These are phyloP conservation scores for Syngnathus acus DNA, from an alignment of 2,797 vertebrate genomes.

Conservation along the genomic window DNA sequence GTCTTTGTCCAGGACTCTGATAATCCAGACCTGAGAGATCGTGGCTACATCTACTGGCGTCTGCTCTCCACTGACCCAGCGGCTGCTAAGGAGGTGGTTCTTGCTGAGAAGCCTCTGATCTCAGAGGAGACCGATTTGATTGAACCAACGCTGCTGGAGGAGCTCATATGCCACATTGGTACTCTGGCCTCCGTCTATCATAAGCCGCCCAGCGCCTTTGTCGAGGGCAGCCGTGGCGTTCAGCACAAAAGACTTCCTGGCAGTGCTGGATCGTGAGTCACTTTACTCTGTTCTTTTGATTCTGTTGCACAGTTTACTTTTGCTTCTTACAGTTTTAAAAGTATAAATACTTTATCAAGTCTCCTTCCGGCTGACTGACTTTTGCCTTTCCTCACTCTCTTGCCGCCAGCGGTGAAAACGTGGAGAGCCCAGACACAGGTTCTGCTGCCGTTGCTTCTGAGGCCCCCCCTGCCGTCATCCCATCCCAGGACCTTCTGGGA, in stretches of 20 bases:
- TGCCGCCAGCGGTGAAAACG: constrained; percentile 75
- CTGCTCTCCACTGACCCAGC: constrained; percentile 95
- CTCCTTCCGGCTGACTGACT: background rate
- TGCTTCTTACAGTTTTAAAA: background rate
- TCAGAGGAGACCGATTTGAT: constrained; percentile 96
- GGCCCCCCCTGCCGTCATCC: constrained; percentile 80
- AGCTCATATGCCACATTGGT: constrained; percentile 94
- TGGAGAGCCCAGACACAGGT: constrained; percentile 79
- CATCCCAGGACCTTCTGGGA: constrained; percentile 87
- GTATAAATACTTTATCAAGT: background rate
- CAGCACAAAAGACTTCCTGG: constrained; percentile 86
- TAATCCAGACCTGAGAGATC: constrained; percentile 92
- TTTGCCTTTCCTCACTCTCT: background rate
- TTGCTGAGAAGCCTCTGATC: constrained; percentile 93
- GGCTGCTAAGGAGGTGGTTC: constrained; percentile 93
- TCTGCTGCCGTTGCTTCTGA: constrained; percentile 64
- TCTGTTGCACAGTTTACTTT: background rate
- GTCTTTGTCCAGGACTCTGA: constrained; percentile 82
- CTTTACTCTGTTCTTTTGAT: background rate
- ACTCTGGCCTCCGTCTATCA: constrained; percentile 94
- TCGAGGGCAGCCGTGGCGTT: constrained; percentile 92
- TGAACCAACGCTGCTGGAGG: constrained; percentile 90
- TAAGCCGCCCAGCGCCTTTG: constrained; percentile 95
- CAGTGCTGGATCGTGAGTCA: constrained; percentile 87
- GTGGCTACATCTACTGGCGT: constrained; percentile 98